Evolutionary conservation across 2,888 invertebrate species (phyloP).

Genomic region (Andricus curvator): DNA sequence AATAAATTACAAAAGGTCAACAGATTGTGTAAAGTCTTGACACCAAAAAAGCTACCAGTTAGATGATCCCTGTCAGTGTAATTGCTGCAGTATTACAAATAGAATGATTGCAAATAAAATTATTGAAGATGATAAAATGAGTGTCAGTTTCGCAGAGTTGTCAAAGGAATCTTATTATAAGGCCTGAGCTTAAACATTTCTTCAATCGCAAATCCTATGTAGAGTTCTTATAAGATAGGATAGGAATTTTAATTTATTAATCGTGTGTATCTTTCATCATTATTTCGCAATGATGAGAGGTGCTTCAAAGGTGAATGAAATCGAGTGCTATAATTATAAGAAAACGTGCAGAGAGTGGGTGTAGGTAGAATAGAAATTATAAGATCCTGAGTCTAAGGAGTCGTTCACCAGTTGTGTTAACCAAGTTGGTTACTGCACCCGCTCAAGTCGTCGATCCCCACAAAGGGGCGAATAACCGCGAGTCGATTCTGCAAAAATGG

Average conservation of each 20-base stretch:
- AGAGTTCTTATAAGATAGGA: background rate
- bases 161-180: background rate
- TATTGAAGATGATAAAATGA: background rate
- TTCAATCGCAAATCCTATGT: background rate
- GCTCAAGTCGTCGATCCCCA: constrained; percentile 71
- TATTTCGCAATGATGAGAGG: background rate
- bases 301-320: constrained; percentile 12
- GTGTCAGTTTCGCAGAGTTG: background rate
- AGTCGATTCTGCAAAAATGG: constrained; percentile 37
- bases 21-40: background rate
- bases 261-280: background rate
- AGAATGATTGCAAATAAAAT: background rate
- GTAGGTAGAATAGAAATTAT: background rate
- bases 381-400: background rate
- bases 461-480: background rate
- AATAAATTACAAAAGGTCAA: background rate
- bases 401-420: background rate
- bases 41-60: background rate
- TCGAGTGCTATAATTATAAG: background rate
- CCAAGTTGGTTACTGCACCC: constrained; percentile 54
- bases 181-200: background rate
- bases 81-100: background rate
- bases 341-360: background rate
- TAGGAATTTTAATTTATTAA: background rate
- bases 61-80: too few species aligned